Evolutionary conservation across 1,140 invertebrate species (phyloP), one percentile per base, ranked within the genome.

Genomic region (Brachionus manjavacas): DNA sequence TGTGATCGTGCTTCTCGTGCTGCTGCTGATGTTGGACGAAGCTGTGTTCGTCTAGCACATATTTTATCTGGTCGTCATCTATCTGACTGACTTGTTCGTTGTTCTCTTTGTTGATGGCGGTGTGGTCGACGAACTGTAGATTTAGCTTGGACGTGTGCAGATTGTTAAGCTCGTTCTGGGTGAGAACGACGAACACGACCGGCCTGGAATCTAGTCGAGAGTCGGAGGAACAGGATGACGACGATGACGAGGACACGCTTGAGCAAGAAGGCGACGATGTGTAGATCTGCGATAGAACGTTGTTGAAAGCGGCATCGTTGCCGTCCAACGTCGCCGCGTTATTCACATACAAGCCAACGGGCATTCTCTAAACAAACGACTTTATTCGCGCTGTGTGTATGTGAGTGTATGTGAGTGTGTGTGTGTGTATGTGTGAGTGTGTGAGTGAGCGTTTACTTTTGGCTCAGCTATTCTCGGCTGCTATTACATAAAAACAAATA

Each of bases 401-500:
- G n/a, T n/a, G n/a, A n/a, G n/a, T n/a, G n/a, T n/a, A n/a, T n/a
- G n/a, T n/a, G n/a, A n/a, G n/a, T n/a, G n/a, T n/a, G n/a, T n/a
- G n/a, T n/a, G n/a, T n/a, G n/a, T n/a, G n/a, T n/a, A n/a, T n/a
- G n/a, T n/a, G n/a, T n/a, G n/a, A n/a, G n/a, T n/a, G n/a, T n/a
- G n/a, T n/a, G n/a, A n/a, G n/a, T n/a, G n/a, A n/a, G n/a, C n/a
- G n/a, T 39, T 41, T 14, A 4, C n/a, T 14, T 16, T 39, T 4
- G 66, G 66, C 66, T 68, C 66, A 68, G 66, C n/a, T 72, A n/a
- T n/a, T n/a, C 66, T 68, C 66, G 39, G 66, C n/a, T 72, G n/a
- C n/a, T n/a, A 39, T 72, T 72, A 23, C 68, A 72, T 72, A 72
- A 72, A 72, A 72, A 72, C 68, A 72, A 72, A 72, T 41, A 72